phyloP scores from a whole-genome alignment of 2,797 vertebrate genomes.

The Thalassophryne amazonica region DNA sequence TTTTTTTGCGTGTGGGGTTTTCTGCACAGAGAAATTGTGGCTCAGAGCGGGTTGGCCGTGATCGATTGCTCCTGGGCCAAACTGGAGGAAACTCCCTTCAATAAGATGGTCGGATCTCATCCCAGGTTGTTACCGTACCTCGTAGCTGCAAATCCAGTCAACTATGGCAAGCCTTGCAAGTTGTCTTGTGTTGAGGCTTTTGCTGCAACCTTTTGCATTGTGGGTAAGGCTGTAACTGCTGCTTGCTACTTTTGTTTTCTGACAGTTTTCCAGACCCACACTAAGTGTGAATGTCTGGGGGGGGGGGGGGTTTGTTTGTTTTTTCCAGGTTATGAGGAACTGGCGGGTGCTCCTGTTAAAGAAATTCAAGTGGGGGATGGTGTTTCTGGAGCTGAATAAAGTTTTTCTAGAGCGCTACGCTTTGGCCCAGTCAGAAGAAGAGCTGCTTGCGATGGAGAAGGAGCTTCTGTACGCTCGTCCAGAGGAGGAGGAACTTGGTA shows the following conservation, averaged over 20 bases:
- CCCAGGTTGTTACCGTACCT: conserved; percentile 88
- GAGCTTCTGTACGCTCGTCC: conserved; percentile 77
- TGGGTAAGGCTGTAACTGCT: conserved; percentile 77
- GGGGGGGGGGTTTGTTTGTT: neutral
- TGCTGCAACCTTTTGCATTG: conserved; percentile 92
- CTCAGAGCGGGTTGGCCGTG: conserved; percentile 86
- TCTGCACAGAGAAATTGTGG: conserved; percentile 80
- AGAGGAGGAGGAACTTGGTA: conserved; percentile 83
- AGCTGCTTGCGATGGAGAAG: conserved; percentile 83
- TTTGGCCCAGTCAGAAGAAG: conserved; percentile 83
- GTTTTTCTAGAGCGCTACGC: conserved; percentile 86
- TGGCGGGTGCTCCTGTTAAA: conserved; percentile 84
- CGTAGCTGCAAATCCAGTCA: conserved; percentile 94
- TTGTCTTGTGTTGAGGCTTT: conserved; percentile 96
- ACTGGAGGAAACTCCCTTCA: conserved; percentile 91
- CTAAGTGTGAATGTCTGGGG: too few relatives aligned
- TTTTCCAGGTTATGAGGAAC: conserved; percentile 86
- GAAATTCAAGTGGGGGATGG: conserved; percentile 96
- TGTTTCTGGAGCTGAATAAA: conserved; percentile 90
- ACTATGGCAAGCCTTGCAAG: conserved; percentile 94
- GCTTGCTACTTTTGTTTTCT: neutral
- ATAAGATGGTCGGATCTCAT: conserved; percentile 85
- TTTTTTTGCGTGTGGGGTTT: neutral
- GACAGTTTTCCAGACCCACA: too few relatives aligned
- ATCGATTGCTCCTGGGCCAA: conserved; percentile 98